A percentile compares a stretch with the other conserved stretches of the same genome.
phyloP scores from a whole-genome alignment of 1,140 invertebrate genomes.

The Brachionus koreanus region DNA sequence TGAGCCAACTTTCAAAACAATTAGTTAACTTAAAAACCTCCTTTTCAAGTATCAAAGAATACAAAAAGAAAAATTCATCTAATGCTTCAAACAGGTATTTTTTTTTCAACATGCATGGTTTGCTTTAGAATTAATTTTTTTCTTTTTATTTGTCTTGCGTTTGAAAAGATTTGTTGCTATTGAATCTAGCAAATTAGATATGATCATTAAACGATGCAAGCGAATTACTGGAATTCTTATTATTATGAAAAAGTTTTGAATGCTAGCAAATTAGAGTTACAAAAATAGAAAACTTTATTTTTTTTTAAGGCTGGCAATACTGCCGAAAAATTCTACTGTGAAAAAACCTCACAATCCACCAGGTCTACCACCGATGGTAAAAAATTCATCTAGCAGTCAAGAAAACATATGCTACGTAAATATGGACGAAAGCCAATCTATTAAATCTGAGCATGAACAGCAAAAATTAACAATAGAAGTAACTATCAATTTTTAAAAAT shows the following conservation, averaged over 20 bases:
- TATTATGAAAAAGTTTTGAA: conserved; percentile 81
- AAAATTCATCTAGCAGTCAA: conserved; percentile 27
- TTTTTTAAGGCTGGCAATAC: not conserved
- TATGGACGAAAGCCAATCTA: conserved; percentile 50
- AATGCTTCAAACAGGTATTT: conserved; percentile 28
- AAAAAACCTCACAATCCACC: conserved; percentile 47
- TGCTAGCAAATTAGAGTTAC: not conserved
- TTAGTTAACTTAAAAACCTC: conserved; percentile 72
- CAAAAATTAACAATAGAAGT: conserved; percentile 52
- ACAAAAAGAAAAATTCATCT: conserved; percentile 3
- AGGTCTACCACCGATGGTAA: not conserved
- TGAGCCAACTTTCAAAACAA: conserved; percentile 83
- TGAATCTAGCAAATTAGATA: conserved; percentile 85
- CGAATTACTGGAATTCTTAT: conserved; percentile 91
- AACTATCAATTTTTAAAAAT: not conserved
- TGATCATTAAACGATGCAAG: conserved; percentile 83
- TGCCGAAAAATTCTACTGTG: conserved; percentile 46
- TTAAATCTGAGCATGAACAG: conserved; percentile 53
- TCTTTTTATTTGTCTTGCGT: conserved; percentile 21
- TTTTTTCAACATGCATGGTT: conserved; percentile 31
- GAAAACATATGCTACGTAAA: conserved; percentile 46
- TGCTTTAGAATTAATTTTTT: not conserved
- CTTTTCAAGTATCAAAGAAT: conserved; percentile 30
- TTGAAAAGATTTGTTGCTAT: conserved; percentile 76
- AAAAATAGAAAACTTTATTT: not conserved